Percentiles rank a stretch among this genome's conserved stretches.
Conservation (phyloP, 2,888 invertebrate species). For the Scaeva pyrastri region DNA sequence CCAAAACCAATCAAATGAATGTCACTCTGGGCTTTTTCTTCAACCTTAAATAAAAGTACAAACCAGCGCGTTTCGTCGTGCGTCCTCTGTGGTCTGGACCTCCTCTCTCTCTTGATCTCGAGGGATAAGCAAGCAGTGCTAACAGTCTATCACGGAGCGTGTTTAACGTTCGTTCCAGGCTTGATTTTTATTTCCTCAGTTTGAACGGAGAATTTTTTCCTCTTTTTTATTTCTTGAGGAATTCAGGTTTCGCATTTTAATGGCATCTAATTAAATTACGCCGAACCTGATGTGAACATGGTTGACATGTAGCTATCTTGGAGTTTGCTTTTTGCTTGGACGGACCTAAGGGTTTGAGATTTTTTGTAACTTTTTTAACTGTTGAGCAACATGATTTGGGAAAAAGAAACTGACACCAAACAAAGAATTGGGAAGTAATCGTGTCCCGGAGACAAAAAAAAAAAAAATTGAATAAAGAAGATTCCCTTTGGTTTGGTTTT, state of each 20-base stretch:
- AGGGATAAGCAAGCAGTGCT: slow-evolving; percentile 43
- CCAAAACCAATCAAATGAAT: slow-evolving; percentile 75
- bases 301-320: slow-evolving; percentile 44
- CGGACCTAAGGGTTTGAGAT: background rate
- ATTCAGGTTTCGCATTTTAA: slow-evolving; percentile 76
- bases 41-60: no score
- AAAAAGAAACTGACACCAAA: slow-evolving; percentile 63
- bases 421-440: slow-evolving; percentile 61
- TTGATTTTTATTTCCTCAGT: slow-evolving; percentile 21
- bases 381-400: slow-evolving; percentile 10
- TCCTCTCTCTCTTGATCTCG: slow-evolving; percentile 27
- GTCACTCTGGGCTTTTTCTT: slow-evolving; percentile 57
- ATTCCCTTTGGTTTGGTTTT: slow-evolving; percentile 25
- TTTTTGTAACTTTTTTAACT: slow-evolving; percentile 12
- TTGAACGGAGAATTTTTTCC: slow-evolving; percentile 34
- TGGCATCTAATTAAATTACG: slow-evolving; percentile 75
- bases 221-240: slow-evolving; percentile 8
- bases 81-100: background rate
- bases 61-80: background rate
- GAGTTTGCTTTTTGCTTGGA: no score
- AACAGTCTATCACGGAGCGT: slow-evolving; percentile 60
- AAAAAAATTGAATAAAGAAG: slow-evolving; percentile 23
- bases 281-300: slow-evolving; percentile 55
- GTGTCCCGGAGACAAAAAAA: slow-evolving; percentile 29
- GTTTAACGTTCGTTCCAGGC: slow-evolving; percentile 41